Evolutionary conservation across 1,140 invertebrate species (phyloP).

Genomic region (Drosophila repletoides): DNA sequence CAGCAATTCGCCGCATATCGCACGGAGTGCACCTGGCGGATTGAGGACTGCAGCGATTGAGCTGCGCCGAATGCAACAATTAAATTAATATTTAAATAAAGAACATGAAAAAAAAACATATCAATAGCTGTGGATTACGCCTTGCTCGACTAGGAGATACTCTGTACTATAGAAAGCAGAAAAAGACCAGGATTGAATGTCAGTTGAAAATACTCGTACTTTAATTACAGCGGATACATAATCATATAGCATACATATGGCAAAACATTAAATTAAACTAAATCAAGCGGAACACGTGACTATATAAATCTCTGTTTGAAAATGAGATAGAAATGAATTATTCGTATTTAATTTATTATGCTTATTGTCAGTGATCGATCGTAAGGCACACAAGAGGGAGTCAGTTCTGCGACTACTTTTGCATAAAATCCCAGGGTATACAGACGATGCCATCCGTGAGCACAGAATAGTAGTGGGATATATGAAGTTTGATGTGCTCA

Average conservation of each 20-base stretch:
- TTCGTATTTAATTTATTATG: conserved; percentile 1
- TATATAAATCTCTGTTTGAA: background rate
- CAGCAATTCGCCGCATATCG: conserved; percentile 34
- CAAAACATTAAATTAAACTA: too few relatives aligned
- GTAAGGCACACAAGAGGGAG: conserved; percentile 55
- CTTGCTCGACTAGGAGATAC: too few relatives aligned
- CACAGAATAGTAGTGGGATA: conserved; percentile 96
- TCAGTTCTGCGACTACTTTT: conserved; percentile 34
- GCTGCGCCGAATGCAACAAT: too few relatives aligned
- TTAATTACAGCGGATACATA: too few relatives aligned
- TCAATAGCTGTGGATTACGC: too few relatives aligned
- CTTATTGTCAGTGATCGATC: conserved; percentile 29
- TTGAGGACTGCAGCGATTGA: conserved; percentile 67
- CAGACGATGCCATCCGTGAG: conserved; percentile 94
- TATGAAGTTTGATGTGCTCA: conserved; percentile 87
- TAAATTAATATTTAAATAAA: too few relatives aligned
- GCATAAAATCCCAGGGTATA: conserved; percentile 95
- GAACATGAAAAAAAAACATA: too few relatives aligned
- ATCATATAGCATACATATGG: too few relatives aligned
- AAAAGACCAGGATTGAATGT: too few relatives aligned
- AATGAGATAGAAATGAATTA: background rate
- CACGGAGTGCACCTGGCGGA: conserved; percentile 58
- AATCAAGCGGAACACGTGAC: background rate
- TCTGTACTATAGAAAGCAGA: too few relatives aligned
- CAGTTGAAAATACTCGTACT: too few relatives aligned